Base-by-base conservation (phyloP, 2,888 invertebrate species). In the Loripinus fragilis region DNA sequence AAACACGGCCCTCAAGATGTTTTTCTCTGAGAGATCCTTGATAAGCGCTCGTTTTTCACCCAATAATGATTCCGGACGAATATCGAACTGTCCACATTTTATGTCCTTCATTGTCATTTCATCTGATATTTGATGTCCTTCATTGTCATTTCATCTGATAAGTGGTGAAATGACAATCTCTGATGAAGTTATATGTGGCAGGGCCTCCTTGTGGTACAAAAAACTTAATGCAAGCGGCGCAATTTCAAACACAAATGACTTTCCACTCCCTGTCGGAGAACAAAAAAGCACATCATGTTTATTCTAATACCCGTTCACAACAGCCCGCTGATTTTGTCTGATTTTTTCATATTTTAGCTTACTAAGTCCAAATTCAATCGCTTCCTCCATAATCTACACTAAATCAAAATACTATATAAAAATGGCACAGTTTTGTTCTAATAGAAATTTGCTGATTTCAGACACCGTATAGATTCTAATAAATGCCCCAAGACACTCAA, bases 221-320 rank as follows among this genome's bases (percentile, higher is more conserved):
- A 25, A 67, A 7, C 42, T 38, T 3, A 42, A 67, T 20, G 17
- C 67, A 67, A 67, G 42, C 5, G 67, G 67, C 1, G 67, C 42
- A 8, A 67, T 41, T 67, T 67, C 67, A 28, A 65, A 41, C 17
- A 20, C 25, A 25, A 73, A 30, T 20, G 48, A 48, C 65, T 73
- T 73, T 48, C 73, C 73, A 33, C 73, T 73, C 8, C 73, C 73
- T 48, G 73, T 73, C 28, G 73, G 73, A 28, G 73, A 65, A 20
- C 66, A 65, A n/a, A 45, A 73, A n/a, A 73, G 30, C 12, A 73
- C 35, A 66, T 73, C 50, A 2, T 70, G 33, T 20, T 42, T 42
- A 67, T 41, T 67, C 28, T 42, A 67, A 41, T 67, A 67, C 8
- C 2, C 41, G n/a, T 8, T 38, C 2, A 67, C 42, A 12, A 45